Percentiles rank a stretch among this genome's conserved stretches.
phyloP scores from a whole-genome alignment of 2,113 vertebrate species.

The Trinectes maculatus region DNA sequence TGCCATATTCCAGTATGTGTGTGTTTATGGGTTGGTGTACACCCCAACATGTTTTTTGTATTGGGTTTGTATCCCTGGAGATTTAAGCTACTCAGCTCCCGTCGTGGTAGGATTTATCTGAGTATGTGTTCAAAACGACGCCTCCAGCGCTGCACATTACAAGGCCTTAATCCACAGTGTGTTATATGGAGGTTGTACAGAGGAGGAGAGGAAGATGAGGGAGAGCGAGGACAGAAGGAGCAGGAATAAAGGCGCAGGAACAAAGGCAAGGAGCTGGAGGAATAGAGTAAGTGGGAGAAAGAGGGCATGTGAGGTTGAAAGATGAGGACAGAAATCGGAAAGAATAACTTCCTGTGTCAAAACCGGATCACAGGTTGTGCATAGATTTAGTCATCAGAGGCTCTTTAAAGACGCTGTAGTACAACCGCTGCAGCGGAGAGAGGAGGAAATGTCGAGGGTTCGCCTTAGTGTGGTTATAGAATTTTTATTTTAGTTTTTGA shows the following conservation, averaged over 20 bases:
- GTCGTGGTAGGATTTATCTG: slow-evolving; percentile 63
- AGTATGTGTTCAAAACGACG: slow-evolving; percentile 57
- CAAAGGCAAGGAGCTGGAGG: slow-evolving; percentile 31
- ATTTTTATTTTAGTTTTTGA: background rate
- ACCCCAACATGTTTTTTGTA: slow-evolving; percentile 26
- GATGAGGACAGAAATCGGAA: slow-evolving; percentile 22
- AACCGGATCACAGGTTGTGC: slow-evolving; percentile 33
- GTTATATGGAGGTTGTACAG: slow-evolving; percentile 44
- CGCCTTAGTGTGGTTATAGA: background rate
- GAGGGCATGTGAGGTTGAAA: background rate
- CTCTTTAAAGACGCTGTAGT: background rate
- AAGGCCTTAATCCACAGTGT: slow-evolving; percentile 59
- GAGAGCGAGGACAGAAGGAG: slow-evolving; percentile 39
- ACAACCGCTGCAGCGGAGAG: background rate
- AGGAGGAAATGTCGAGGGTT: background rate
- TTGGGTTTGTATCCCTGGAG: slow-evolving; percentile 12
- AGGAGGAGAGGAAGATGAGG: slow-evolving; percentile 30
- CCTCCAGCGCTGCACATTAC: slow-evolving; percentile 49
- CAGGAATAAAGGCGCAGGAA: slow-evolving; percentile 34
- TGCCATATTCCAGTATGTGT: background rate
- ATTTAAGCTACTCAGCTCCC: slow-evolving; percentile 53
- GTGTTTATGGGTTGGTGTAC: slow-evolving; percentile 7
- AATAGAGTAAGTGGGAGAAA: background rate
- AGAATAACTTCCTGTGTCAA: slow-evolving; percentile 18
- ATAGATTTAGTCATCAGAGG: slow-evolving; percentile 22